Evolutionary conservation across 2,888 invertebrate species (phyloP).

Genomic region (Eumerus sabulonum): DNA sequence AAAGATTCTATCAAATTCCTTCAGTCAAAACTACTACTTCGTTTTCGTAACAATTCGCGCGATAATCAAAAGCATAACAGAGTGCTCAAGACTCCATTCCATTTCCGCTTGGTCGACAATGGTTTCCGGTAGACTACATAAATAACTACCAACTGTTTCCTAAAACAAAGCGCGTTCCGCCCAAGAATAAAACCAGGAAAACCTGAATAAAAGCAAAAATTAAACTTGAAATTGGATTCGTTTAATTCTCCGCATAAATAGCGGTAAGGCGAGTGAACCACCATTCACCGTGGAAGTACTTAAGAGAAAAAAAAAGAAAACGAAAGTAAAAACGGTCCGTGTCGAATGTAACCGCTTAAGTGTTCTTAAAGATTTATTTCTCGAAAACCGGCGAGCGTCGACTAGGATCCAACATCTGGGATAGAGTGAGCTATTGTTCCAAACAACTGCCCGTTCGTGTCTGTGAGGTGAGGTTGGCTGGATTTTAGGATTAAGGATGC

Average conservation of each 20-base stretch:
- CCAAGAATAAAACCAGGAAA: too few species aligned
- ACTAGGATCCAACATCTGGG: not conserved
- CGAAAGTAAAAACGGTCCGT: conserved; percentile 44
- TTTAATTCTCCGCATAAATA: conserved; percentile 47
- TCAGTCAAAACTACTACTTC: too few species aligned
- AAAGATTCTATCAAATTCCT: too few species aligned
- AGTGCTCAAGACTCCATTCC: too few species aligned
- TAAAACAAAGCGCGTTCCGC: too few species aligned
- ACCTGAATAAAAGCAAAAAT: not conserved
- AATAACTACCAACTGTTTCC: too few species aligned
- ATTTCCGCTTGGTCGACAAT: too few species aligned
- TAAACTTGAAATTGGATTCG: conserved; percentile 27
- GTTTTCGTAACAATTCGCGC: too few species aligned
- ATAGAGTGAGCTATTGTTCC: conserved; percentile 4
- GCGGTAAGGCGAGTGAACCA: not conserved
- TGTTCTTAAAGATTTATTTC: conserved; percentile 34
- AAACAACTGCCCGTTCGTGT: conserved; percentile 6
- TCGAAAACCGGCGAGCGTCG: not conserved
- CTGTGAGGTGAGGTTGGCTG: not conserved
- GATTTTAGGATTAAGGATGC: conserved; percentile 4
- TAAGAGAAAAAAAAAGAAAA: conserved; percentile 23
- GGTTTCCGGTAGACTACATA: too few species aligned
- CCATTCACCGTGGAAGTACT: too few species aligned
- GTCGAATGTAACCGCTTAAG: conserved; percentile 33
- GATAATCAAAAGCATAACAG: too few species aligned